phyloP scores from a whole-genome alignment of 2,113 vertebrate species.

The Collichthys lucidus region DNA sequence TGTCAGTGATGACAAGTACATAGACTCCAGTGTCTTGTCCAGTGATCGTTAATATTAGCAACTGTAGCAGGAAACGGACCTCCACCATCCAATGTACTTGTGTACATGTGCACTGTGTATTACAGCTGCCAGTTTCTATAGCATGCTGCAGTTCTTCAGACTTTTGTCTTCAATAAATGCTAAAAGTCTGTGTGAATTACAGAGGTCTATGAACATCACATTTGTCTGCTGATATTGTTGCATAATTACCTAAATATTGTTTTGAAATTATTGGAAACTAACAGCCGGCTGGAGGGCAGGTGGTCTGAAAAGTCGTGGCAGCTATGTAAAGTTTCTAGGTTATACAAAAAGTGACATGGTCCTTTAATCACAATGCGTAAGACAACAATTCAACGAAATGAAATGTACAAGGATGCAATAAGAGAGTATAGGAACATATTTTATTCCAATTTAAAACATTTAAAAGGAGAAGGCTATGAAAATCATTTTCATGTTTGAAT shows the following conservation, averaged over 20 bases:
- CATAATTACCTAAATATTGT: not conserved
- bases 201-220: not conserved
- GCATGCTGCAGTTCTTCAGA: not conserved
- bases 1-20: not conserved
- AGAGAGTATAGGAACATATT: slow-evolving; percentile 85
- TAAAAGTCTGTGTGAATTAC: too few relatives aligned
- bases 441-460: slow-evolving; percentile 90
- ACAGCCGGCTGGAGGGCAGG: not conserved
- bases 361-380: not conserved
- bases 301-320: not conserved
- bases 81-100: not conserved
- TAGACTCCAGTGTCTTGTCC: not conserved
- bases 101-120: not conserved
- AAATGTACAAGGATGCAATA: slow-evolving; percentile 58
- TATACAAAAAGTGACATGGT: not conserved
- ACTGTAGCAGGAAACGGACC: not conserved
- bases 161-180: not conserved
- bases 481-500: slow-evolving; percentile 88
- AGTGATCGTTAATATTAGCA: not conserved
- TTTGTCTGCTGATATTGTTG: not conserved
- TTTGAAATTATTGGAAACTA: not conserved
- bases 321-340: not conserved
- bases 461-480: slow-evolving; percentile 89
- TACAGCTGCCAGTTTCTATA: not conserved
- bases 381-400: not conserved